Base-by-base conservation (phyloP, 2,113 vertebrate species). In the Halcyon senegalensis region DNA sequence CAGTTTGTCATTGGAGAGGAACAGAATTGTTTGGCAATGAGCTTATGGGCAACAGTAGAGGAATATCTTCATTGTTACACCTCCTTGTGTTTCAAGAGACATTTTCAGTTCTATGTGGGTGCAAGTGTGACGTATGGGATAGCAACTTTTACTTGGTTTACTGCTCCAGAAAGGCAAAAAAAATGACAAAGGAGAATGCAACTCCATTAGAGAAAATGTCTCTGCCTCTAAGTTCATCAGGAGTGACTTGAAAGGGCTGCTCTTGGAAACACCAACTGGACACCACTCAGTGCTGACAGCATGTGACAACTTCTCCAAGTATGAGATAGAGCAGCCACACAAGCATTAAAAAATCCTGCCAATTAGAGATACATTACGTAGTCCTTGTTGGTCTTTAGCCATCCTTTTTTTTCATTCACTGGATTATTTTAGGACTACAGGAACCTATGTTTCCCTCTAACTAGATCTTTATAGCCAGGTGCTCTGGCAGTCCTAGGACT, bases 261-360 rank as follows among this genome's bases (percentile, higher is more conserved):
- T 90, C n/a, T 93, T 7, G 13, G 76, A 89, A 96, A 74, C 72
- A 92, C 28, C 55, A 92, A 37, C 64, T 67, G 72, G 78, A 85
- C 50, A 90, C 84, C 72, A 85, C 63, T 56, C 5, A 11, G 85
- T 67, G 79, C 75, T 94, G 92, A 95, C 79, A 88, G 75, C 37
- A 18, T 74, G 64, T 90, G 94, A 90, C 86, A 92, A 16, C 28
- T 67, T 86, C 55, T 82, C 67, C 56, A 74, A 89, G 75, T 24
- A 86, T 67, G 86, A 94, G 62, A 66, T 3, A 73, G 67, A 77
- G 75, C n/a, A 90, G 90, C 37, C 63, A 70, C 68, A 84, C 44
- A 70, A 33, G 24, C 41, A 81, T 66, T 89, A 88, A 86, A 58
- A 14, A 0, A 0, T 35, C 33, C 64, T 59, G 50, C 85, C 78